Conservation (phyloP, 2,888 invertebrate genomes). For the Cephonodes hylas region DNA sequence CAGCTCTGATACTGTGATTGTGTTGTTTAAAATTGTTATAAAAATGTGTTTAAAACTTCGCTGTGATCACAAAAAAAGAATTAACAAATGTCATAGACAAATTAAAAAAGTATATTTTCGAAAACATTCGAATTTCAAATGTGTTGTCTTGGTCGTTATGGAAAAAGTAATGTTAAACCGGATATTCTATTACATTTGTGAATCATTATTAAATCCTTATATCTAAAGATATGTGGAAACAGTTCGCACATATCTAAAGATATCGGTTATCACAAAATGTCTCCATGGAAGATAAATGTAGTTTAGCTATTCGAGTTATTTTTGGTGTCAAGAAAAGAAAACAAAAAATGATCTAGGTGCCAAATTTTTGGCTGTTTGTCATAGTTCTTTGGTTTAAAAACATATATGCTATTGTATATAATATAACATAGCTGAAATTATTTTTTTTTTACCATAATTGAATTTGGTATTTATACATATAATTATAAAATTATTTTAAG, state of each 20-base stretch:
- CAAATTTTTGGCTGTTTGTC: background rate
- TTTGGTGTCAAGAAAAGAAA: background rate
- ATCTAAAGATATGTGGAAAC: background rate
- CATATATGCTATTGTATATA: no score
- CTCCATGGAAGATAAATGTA: background rate
- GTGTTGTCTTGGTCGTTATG: no score
- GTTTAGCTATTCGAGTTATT: background rate
- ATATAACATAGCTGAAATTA: no score
- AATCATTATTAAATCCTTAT: background rate
- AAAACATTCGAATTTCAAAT: no score
- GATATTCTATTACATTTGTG: background rate
- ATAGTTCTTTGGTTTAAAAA: background rate
- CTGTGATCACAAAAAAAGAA: no score
- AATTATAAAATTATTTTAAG: background rate
- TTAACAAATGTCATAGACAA: no score
- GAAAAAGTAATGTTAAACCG: no score
- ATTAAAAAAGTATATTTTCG: no score
- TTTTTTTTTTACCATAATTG: no score
- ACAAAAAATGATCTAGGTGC: no score
- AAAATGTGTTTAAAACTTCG: background rate
- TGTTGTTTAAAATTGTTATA: background rate
- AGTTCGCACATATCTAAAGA: background rate
- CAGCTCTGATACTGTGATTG: background rate
- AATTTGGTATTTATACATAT: no score
- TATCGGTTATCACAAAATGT: background rate